Percentiles rank a stretch among this genome's conserved stretches.
Evolutionary conservation across 2,888 invertebrate species (phyloP).

Genomic region (Ennomos erosarius): DNA sequence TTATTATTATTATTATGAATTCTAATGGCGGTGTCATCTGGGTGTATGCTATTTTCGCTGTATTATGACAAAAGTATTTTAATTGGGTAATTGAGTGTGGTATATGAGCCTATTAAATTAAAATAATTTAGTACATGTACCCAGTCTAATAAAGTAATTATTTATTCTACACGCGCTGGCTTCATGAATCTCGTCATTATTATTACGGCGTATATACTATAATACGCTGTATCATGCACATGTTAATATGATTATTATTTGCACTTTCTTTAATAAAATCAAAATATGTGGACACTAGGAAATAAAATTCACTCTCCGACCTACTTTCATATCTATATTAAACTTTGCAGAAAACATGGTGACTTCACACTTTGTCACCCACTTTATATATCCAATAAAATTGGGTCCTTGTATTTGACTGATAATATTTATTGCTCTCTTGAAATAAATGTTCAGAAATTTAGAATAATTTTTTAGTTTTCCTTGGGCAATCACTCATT

Average conservation of each 20-base stretch:
- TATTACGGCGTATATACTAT: no score
- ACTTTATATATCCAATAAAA: slow-evolving; percentile 36
- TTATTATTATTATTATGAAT: no score
- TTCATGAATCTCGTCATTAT: no score
- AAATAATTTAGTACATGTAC: no score
- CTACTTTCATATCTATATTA: slow-evolving; percentile 30
- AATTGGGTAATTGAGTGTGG: no score
- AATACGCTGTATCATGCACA: no score
- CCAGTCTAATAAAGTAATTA: no score
- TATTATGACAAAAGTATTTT: no score
- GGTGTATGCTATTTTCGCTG: no score
- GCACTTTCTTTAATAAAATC: neutral
- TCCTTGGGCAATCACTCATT: slow-evolving; percentile 16
- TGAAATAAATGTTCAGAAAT: slow-evolving; percentile 27
- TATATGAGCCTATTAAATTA: no score
- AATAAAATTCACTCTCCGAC: slow-evolving; percentile 27
- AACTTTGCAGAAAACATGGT: slow-evolving; percentile 23
- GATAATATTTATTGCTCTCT: slow-evolving; percentile 34
- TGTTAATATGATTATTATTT: neutral
- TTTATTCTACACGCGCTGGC: no score
- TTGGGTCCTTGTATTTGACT: slow-evolving; percentile 33
- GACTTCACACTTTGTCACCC: slow-evolving; percentile 29
- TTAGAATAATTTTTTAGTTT: slow-evolving; percentile 14
- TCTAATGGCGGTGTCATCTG: no score
- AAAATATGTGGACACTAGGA: slow-evolving; percentile 16